Percentiles rank a stretch among this genome's conserved stretches.
Evolutionary conservation across 2,888 invertebrate genomes (phyloP).

Genomic region (Tachina grossa): DNA sequence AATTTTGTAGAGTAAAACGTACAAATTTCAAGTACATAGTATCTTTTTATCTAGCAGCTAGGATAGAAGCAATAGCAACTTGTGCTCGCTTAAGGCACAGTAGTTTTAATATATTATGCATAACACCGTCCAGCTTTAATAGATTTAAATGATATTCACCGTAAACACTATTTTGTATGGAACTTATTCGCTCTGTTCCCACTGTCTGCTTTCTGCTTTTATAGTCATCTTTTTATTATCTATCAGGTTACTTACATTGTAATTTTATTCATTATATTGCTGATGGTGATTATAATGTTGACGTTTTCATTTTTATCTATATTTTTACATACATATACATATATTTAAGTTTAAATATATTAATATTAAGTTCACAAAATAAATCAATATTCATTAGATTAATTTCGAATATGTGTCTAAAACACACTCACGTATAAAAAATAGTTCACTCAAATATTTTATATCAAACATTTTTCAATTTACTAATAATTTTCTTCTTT

Average conservation of each 20-base stretch:
- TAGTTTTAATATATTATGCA: background rate
- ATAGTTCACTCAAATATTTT: background rate
- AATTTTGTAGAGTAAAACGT: constrained; percentile 6
- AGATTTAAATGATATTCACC: background rate
- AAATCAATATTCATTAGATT: constrained; percentile 82
- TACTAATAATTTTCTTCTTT: constrained; percentile 75
- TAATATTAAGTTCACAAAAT: constrained; percentile 71
- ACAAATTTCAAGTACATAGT: constrained; percentile 8
- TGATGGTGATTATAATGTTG: constrained; percentile 72
- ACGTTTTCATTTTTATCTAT: constrained; percentile 56
- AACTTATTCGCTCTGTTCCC: background rate
- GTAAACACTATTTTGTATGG: background rate
- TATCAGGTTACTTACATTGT: constrained; percentile 75
- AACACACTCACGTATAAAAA: constrained; percentile 68
- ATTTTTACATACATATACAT: background rate
- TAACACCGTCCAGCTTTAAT: no score
- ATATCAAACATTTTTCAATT: constrained; percentile 65
- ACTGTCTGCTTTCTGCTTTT: constrained; percentile 31
- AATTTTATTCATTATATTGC: constrained; percentile 35
- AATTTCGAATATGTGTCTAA: constrained; percentile 77
- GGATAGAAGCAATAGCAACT: background rate
- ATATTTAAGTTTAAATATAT: constrained; percentile 31
- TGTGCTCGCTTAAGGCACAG: constrained; percentile 2
- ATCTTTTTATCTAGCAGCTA: background rate
- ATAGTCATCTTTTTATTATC: constrained; percentile 73